Evolutionary conservation across 1,140 invertebrate species (phyloP).

Genomic region (Drosophila seguyi): DNA sequence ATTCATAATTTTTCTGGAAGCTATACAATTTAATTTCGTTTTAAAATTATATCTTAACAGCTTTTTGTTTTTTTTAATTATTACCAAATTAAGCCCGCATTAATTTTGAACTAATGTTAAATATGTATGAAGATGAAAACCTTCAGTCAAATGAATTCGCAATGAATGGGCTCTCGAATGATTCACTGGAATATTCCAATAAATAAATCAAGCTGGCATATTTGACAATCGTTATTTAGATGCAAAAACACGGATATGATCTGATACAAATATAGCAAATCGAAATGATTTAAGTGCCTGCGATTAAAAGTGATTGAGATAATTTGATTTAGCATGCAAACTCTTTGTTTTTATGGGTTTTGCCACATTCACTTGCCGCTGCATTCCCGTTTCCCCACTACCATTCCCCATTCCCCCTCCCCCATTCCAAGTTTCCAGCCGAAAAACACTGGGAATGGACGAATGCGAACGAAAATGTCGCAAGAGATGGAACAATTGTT

Average conservation of each 20-base stretch:
- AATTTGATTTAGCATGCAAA: slow-evolving; percentile 21
- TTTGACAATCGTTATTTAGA: slow-evolving; percentile 1
- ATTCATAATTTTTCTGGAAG: not conserved
- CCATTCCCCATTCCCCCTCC: not conserved
- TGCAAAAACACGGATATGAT: slow-evolving; percentile 9
- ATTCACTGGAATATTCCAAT: slow-evolving; percentile 3
- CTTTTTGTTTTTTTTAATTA: not conserved
- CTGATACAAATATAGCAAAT: slow-evolving; percentile 4
- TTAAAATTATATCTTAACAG: not conserved
- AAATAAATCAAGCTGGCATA: slow-evolving; percentile 4
- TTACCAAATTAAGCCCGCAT: not conserved
- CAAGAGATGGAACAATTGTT: slow-evolving; percentile 48
- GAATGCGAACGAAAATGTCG: slow-evolving; percentile 44
- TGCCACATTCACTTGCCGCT: slow-evolving; percentile 18
- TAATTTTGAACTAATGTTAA: slow-evolving; percentile 13
- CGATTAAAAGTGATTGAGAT: slow-evolving; percentile 6
- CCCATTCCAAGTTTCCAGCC: slow-evolving; percentile 19
- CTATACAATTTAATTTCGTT: not conserved
- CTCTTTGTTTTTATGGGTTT: slow-evolving; percentile 2
- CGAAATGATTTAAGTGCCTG: slow-evolving; percentile 10
- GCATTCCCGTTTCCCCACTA: slow-evolving; percentile 2
- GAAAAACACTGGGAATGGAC: slow-evolving; percentile 29
- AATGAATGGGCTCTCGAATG: slow-evolving; percentile 9
- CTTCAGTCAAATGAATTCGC: slow-evolving; percentile 5
- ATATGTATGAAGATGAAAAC: not conserved